Conservation (phyloP, 2,113 vertebrate genomes). For the Tragelaphus strepsiceros region DNA sequence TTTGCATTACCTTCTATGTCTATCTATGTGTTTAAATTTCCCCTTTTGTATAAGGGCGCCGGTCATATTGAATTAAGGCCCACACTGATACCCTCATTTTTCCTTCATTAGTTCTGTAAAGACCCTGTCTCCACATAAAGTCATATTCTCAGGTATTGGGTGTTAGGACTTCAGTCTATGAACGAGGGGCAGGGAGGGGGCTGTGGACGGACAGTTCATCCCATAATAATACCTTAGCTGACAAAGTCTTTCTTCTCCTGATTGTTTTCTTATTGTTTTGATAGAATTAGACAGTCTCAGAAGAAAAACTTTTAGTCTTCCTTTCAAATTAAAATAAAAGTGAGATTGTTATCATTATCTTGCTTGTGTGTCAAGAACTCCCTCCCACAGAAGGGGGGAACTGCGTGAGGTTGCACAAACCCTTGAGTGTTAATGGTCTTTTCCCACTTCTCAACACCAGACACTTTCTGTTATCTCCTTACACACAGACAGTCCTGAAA, state of each 20-base stretch:
- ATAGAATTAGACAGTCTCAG: background rate
- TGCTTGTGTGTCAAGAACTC: background rate
- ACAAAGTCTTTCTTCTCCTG: background rate
- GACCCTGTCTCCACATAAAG: background rate
- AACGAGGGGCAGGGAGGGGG: background rate
- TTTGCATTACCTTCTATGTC: background rate
- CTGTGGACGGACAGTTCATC: background rate
- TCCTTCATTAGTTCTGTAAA: background rate
- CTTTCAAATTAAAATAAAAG: background rate
- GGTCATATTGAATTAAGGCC: background rate
- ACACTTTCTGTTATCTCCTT: background rate
- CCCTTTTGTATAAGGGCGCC: background rate
- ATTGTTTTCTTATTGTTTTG: background rate
- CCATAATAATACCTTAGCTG: background rate
- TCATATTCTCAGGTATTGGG: background rate
- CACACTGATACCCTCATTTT: background rate
- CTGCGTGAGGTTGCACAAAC: fast-evolving
- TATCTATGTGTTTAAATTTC: background rate
- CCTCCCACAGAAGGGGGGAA: background rate
- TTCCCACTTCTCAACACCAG: background rate
- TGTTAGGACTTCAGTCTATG: background rate
- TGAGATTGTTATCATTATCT: background rate
- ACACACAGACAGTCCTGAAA: background rate
- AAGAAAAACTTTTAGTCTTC: background rate
- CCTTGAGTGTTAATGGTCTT: background rate